Percentiles rank a stretch among this genome's conserved stretches.
Evolutionary conservation across 2,113 vertebrate genomes (phyloP).

Genomic region (Rhineura floridana): DNA sequence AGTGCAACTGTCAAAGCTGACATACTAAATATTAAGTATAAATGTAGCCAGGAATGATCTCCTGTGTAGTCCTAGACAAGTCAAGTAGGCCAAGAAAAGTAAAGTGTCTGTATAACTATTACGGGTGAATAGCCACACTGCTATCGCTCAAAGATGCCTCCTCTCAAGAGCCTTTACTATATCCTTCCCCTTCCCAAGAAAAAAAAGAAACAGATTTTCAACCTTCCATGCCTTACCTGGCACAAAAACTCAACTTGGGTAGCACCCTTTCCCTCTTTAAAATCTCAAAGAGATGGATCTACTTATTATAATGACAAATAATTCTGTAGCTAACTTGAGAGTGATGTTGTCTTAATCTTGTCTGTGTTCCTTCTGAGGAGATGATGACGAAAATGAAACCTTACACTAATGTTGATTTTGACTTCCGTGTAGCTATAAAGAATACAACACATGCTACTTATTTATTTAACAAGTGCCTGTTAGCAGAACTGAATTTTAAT

Average conservation of each 20-base stretch:
- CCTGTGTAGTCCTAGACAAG: not conserved
- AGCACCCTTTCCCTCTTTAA: not conserved
- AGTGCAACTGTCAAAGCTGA: too few species aligned
- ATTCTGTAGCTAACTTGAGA: not conserved
- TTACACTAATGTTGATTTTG: constrained; percentile 24
- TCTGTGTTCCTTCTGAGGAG: not conserved
- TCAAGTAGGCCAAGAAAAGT: not conserved
- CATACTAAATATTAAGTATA: too few species aligned
- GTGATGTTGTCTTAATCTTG: not conserved
- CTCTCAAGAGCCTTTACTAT: not conserved
- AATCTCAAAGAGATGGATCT: not conserved
- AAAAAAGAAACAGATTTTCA: not conserved
- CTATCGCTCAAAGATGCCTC: not conserved
- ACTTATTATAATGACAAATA: not conserved
- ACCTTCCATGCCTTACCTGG: not conserved
- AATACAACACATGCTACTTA: constrained; percentile 35
- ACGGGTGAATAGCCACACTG: not conserved
- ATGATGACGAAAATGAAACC: not conserved
- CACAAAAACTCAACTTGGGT: not conserved
- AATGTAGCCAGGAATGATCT: not conserved
- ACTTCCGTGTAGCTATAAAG: constrained; percentile 28
- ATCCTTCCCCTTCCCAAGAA: not conserved
- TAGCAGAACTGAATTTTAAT: constrained; percentile 41
- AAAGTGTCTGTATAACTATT: not conserved
- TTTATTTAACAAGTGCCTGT: constrained; percentile 44